These are phyloP conservation scores for Oceanites oceanicus DNA, from an alignment of 2,113 vertebrate species.

Conservation along the genomic window DNA sequence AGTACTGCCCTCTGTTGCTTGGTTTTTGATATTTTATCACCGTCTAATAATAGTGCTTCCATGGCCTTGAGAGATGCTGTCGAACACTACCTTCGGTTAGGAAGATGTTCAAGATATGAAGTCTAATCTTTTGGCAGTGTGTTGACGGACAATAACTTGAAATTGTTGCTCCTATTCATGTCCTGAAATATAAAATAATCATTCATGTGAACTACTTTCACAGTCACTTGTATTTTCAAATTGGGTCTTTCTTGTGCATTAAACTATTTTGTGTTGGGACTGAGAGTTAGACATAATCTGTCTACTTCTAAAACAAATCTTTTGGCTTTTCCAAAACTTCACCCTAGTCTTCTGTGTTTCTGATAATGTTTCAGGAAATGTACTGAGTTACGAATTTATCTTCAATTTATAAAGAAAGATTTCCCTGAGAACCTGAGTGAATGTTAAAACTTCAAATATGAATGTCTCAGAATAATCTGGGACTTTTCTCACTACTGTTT, in stretches of 20 bases:
- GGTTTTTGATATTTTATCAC: background rate
- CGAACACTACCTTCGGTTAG: background rate
- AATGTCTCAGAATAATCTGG: background rate
- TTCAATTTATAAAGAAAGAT: background rate
- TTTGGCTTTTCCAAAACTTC: background rate
- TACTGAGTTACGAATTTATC: background rate
- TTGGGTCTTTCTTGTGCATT: background rate
- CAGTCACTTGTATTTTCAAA: background rate
- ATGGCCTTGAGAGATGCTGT: background rate
- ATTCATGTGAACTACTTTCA: background rate
- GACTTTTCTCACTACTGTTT: background rate
- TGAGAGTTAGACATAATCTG: background rate
- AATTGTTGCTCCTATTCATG: fast-evolving
- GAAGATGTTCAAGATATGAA: background rate
- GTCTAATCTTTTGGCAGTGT: background rate
- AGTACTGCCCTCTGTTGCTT: background rate
- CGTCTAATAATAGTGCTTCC: background rate
- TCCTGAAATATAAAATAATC: background rate
- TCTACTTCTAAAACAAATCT: background rate
- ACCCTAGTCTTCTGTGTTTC: background rate
- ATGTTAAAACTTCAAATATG: background rate
- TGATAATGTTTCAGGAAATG: background rate
- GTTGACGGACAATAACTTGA: background rate
- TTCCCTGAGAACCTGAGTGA: background rate
- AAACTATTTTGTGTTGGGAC: background rate